Base-by-base conservation (phyloP, 2,113 vertebrate genomes). In the Stigmatopora argus region DNA sequence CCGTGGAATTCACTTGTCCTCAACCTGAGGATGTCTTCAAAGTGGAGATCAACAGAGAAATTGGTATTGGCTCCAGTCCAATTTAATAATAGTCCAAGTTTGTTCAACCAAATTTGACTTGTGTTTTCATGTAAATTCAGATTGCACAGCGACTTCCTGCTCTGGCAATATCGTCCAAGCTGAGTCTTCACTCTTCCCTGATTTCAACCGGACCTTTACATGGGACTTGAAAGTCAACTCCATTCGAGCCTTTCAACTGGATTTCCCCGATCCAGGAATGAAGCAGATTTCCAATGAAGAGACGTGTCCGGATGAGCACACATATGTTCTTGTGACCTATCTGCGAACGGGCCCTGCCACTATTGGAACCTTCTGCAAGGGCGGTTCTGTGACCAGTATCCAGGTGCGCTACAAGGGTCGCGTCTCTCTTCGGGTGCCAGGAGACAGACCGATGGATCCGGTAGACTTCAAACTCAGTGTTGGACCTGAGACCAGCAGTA, bases 291-390 rank as follows among this genome's bases (percentile, higher is more conserved):
- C 74, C 9, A 90, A 90, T 0, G 77, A 74, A 3, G 84, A 90
- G 3, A 70, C 0, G 0, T 99, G 97, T 78, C 83, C 86, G 0
- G 92, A 95, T 3, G 81, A 76, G 0, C 69, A 93, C 66, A 91
- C 86, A 0, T 94, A 94, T 85, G 78, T 69, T 5, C 69, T 98
- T 35, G 49, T 83, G 0, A 87, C 84, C 45, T 90, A 64, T 13
- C 45, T 89, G 0, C 89, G 89, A 1, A 1, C 5, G 0, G 83
- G 90, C 0, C 55, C 6, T 0, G 83, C 88, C 46, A 82, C 2
- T 58, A 89, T 98, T 0, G 95, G 95, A 17, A 92, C 86, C 31
- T 99, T 96, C 82, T 99, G 97, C 78, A 88, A 85, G 77, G 92
- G 89, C 0, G 97, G 97, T 70, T 79, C 90, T 0, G 87, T 98